Base-by-base conservation (phyloP, 2,113 vertebrate genomes). In the Ancistrus triradiatus region DNA sequence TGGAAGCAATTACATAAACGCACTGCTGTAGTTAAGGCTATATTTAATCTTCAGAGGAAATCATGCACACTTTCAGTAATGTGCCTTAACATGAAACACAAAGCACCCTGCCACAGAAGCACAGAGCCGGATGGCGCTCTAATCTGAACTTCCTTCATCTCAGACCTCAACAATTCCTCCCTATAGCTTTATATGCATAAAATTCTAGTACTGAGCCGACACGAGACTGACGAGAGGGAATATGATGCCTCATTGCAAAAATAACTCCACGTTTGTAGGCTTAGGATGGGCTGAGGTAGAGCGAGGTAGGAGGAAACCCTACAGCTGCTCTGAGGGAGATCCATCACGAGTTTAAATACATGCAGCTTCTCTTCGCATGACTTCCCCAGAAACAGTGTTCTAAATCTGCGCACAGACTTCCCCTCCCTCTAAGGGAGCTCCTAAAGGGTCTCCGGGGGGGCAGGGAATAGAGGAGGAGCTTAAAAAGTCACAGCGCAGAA, bases 171-270 rank as follows among this genome's bases (percentile, higher is more conserved):
- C n/a, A n/a, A n/a, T n/a, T n/a, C n/a, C n/a, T n/a, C n/a, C n/a
- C n/a, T n/a, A n/a, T n/a, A n/a, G n/a, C n/a, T n/a, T n/a, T n/a
- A 42, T n/a, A 13, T 42, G 38, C 38, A 42, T n/a, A 42, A n/a
- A 42, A n/a, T 42, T 42, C n/a, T 5, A 73, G 69, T 57, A 77
- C 38, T n/a, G 18, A 14, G 25, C 6, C n/a, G 17, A 22, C 18
- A 5, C 13, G n/a, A 31, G 27, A 7, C 7, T 31, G 14, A 9
- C 44, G 13, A 38, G 43, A 60, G 65, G 35, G 8, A 65, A 72
- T 77, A 77, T 70, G 59, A 82, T 62, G 74, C 62, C 62, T 18
- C 63, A 66, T 46, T 61, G 69, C 80, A 83, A 77, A 83, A 81
- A 80, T 73, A 81, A 66, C 66, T 48, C 62, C 57, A 66, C 59